Evolutionary conservation across 2,888 invertebrate species (phyloP), one percentile per base, ranked within the genome.

Genomic region (Drosophila flavopinicola): DNA sequence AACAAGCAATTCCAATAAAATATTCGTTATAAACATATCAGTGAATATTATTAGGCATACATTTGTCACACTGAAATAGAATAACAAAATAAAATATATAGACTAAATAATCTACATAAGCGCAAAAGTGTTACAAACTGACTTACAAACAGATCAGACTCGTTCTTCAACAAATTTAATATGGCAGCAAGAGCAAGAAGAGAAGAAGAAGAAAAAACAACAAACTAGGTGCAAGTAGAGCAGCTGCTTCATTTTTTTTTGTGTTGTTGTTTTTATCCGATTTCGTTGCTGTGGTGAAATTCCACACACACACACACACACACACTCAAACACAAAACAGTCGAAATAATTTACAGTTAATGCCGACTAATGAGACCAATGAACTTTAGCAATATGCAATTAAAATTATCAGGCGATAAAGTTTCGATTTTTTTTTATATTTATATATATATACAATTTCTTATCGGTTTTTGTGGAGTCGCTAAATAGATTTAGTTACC

Each of bases 271-370:
- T 30, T 42, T 20, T 7, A 13, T 13, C 13, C 39, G 24, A 45
- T 66, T 58, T 51, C 23, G 39, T 66, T 66, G 45, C 44, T 57
- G 38, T 59, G 45, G 39, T 58, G 41, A 66, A 66, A 57, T 49
- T 57, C 20, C 15, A 45, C 15, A 30, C 39, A 37, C 35, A 25
- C 7, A 32, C n/a, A 17, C 20, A 38, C n/a, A 45, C 3, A 29
- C 35, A 38, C 10, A 37, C 27, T 11, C 11, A 27, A 6, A 13
- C 9, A 33, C 10, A 23, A n/a, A n/a, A n/a, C n/a, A 17, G 11
- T 25, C 17, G 15, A 3, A n/a, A 6, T 3, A 4, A 6, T 11
- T 15, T 64, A 57, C 49, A 57, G 65, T 65, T 24, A 49, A 29
- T 29, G 15, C 53, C 5, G 27, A 15, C 37, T 48, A 67, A 47